Conservation (phyloP, 2,113 vertebrate species). For the Oophaga pumilio region DNA sequence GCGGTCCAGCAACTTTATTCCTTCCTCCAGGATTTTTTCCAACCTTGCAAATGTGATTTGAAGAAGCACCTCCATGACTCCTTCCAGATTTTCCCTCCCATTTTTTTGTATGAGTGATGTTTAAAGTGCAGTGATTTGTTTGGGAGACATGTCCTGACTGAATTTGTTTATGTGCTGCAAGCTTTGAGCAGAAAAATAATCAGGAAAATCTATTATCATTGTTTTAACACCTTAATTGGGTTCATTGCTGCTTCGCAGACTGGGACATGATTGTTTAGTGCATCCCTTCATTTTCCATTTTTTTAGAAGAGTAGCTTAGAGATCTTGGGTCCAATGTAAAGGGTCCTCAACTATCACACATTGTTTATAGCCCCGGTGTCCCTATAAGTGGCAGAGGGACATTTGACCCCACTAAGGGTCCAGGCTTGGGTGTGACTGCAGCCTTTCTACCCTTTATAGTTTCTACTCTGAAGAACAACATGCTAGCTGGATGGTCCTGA, state of each 20-base stretch:
- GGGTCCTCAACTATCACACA: not conserved
- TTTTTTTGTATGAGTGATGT: slow-evolving; percentile 81
- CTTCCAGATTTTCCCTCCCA: slow-evolving; percentile 73
- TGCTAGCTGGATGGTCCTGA: too few relatives aligned
- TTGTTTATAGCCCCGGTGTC: not conserved
- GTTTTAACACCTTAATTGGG: slow-evolving; percentile 76
- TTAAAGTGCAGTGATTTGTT: slow-evolving; percentile 82
- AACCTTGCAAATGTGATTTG: slow-evolving; percentile 75
- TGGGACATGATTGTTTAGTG: slow-evolving; percentile 43
- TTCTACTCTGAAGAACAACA: not conserved
- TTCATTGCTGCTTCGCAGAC: slow-evolving; percentile 64
- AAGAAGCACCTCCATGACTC: slow-evolving; percentile 77
- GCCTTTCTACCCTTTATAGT: not conserved
- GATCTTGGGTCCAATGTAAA: not conserved
- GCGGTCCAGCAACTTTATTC: slow-evolving; percentile 79
- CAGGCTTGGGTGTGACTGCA: not conserved
- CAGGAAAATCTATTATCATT: slow-evolving; percentile 81
- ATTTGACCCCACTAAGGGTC: too few relatives aligned
- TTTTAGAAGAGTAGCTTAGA: not conserved
- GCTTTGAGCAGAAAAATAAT: slow-evolving; percentile 80
- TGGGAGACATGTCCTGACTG: slow-evolving; percentile 75
- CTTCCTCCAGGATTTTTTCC: slow-evolving; percentile 81
- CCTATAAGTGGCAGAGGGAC: too few relatives aligned
- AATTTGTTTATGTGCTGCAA: slow-evolving; percentile 76
- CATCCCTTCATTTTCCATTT: not conserved